Evolutionary conservation across 2,797 vertebrate species (phyloP), one percentile per base, ranked within the genome.

Genomic region (Sebastes nivosus): DNA sequence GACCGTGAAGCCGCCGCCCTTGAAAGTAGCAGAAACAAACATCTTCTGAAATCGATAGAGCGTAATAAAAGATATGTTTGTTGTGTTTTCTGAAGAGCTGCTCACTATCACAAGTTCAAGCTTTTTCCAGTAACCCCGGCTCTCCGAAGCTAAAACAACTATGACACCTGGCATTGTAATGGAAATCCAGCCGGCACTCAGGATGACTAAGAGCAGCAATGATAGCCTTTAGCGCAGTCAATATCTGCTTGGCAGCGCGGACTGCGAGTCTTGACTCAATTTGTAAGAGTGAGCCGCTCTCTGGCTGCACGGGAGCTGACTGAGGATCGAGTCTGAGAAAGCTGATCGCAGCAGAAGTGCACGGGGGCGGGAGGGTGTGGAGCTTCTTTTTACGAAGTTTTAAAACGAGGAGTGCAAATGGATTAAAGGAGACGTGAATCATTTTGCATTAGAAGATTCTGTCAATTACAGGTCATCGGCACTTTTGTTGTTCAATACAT

Each of bases 211-310:
- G 80, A 90, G 86, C 67, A 85, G 60, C 86, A 70, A 66, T 83
- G 89, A 89, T 86, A 74, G 87, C 82, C 88, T 36, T 66, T 79
- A 74, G 89, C 82, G 13, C 46, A 88, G 89, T 92, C 83, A 38
- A 91, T 90, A 90, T 88, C 70, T 58, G 83, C 79, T 88, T 91
- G 89, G 91, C 91, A 87, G 81, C 75, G n/a, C 20, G 13, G 72
- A 30, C 73, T 29, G 46, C 59, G 76, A 91, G 75, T 81, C 85
- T 87, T 84, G 85, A 90, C 89, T 87, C 81, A 82, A 87, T 92
- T 87, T 90, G 88, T 83, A 86, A 82, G 85, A 91, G 79, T 65
- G 84, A 87, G 67, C 85, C 6, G 24, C 77, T 88, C 67, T 75
- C 81, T 69, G 72, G 72, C 74, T 81, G 69, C 59, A 65, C 30